Base-by-base conservation (phyloP, 1,140 invertebrate genomes). In the Hylyphantes graminicola region DNA sequence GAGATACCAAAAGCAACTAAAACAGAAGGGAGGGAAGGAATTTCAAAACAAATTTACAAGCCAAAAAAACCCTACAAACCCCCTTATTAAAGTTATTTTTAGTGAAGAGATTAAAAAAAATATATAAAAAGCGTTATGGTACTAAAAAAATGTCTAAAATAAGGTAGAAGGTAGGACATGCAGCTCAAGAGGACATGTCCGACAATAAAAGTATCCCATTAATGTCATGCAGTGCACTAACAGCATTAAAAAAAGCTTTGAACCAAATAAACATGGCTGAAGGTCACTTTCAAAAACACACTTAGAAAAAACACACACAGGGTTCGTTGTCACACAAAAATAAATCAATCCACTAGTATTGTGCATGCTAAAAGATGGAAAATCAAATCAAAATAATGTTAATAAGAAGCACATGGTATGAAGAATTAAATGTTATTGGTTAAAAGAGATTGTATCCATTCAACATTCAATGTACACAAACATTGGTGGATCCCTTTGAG, bases 141-240 rank as follows among this genome's bases (percentile, higher is more conserved):
- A 81, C 82, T 85, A 85, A 83, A 80, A 77, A 35, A 35, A 35
- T 35, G 35, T 35, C 82, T 85, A 85, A 59, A 67, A 75, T 65
- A 70, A 77, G 82, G 74, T 68, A 35, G 35, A 35, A 35, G 35
- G 57, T 65, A 72, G 80, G 73, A 68, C 82, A 85, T 85, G 82
- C 82, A 85, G 82, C 82, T 76, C 82, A 85, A 35, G 82, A 85
- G 82, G 82, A 85, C 82, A 85, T 76, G 82, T 85, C 82, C 82
- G 77, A 85, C 76, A 73, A 85, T 76, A 48, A 68, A 85, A 76
- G 77, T 54, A 76, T 72, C 82, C 82, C 82, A 85, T 65, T 53
- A 85, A 61, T 85, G 5, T 72, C 82, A 85, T 85, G 82, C 82
- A 85, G 82, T 85, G 82, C 82, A 85, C 82, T 85, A 85, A 74